Percentiles rank a stretch among this genome's conserved stretches.
Evolutionary conservation across 2,113 vertebrate genomes (phyloP).

Genomic region (Serinus canaria): DNA sequence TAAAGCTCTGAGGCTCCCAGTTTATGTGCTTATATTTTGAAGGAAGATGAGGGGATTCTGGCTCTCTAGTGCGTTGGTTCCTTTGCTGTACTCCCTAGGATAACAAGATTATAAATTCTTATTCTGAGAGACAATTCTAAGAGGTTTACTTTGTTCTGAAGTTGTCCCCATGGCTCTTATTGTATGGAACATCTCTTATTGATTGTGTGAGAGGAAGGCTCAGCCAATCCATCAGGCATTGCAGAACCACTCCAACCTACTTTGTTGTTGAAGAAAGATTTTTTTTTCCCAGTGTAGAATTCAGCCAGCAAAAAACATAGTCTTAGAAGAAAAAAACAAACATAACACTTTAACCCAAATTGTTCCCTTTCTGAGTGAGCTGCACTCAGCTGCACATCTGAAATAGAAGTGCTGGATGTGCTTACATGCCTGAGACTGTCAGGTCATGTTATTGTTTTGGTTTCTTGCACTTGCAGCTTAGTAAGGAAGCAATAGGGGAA

Average conservation of each 20-base stretch:
- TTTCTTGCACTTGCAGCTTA: slow-evolving; percentile 6
- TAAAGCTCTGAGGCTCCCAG: background rate
- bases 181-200: background rate
- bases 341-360: background rate
- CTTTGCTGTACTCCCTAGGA: background rate
- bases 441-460: background rate
- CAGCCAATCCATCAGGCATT: background rate
- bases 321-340: background rate
- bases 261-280: background rate
- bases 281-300: background rate
- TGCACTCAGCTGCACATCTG: background rate
- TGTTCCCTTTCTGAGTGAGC: background rate
- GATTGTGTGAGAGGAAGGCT: background rate
- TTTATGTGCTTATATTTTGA: background rate
- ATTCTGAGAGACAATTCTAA: background rate
- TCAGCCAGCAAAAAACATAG: background rate
- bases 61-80: background rate
- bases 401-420: background rate
- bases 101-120: background rate
- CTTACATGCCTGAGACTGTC: background rate
- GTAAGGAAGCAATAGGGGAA: background rate
- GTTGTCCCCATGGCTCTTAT: background rate
- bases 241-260: background rate
- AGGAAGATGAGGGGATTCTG: background rate
- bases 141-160: background rate